These are phyloP conservation scores for Athalia circularis DNA, from an alignment of 2,888 invertebrate species.

Conservation along the genomic window DNA sequence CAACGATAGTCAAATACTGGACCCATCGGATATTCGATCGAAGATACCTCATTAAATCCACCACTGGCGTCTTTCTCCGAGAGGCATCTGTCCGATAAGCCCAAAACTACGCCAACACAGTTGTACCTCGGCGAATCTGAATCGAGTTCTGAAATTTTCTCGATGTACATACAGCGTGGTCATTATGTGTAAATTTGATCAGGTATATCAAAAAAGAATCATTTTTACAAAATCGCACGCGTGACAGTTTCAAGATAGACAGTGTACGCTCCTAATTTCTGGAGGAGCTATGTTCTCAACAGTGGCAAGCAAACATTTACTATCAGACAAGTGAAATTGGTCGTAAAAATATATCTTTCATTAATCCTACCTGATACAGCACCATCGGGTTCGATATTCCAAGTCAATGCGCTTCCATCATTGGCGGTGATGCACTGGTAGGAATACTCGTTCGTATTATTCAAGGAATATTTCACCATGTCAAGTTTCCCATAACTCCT, in stretches of 20 bases:
- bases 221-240: too few species aligned
- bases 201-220: too few species aligned
- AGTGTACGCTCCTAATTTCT: too few species aligned
- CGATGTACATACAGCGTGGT: too few species aligned
- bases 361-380: background rate
- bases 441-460: background rate
- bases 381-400: slow-evolving; percentile 51
- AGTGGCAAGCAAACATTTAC: too few species aligned
- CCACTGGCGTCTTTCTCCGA: background rate
- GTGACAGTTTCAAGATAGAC: too few species aligned
- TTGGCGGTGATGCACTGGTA: slow-evolving; percentile 54
- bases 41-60: slow-evolving; percentile 55
- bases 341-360: background rate
- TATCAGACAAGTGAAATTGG: background rate
- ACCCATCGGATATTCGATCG: slow-evolving; percentile 52
- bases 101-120: too few species aligned
- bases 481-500: background rate
- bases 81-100: too few species aligned
- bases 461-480: background rate
- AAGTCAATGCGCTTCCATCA: slow-evolving; percentile 52
- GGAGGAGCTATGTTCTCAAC: too few species aligned
- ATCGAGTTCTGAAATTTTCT: too few species aligned
- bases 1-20: slow-evolving; percentile 62
- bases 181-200: too few species aligned
- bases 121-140: too few species aligned